Evolutionary conservation across 2,888 invertebrate genomes (phyloP), one percentile per base, ranked within the genome.

Genomic region (Mythimna impura): DNA sequence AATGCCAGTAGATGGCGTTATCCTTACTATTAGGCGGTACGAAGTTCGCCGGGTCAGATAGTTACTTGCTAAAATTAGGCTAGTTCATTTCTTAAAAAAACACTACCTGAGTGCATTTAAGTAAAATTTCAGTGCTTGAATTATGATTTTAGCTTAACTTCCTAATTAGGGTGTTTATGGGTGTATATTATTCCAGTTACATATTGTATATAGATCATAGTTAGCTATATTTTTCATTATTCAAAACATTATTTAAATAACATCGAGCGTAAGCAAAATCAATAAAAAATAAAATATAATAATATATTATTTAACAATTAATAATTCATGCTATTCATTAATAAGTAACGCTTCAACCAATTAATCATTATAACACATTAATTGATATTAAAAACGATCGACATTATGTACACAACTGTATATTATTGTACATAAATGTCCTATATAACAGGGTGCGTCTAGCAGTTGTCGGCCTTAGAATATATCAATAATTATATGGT

Each of bases 331-430:
- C 14, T 2, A 66, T 17, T 60, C 43, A 58, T 66, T 34, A 67
- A 60, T 64, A 30, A 57, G 55, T 58, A 50, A 60, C 57, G 52
- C 34, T 69, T 70, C n/a, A 72, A 70, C 25, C 72, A 73, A 81
- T 85, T 73, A 81, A 81, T 85, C 81, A 81, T 73, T 62, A 70
- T 68, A 77, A 77, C 69, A 40, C 77, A 76, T 57, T 82, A 77
- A 85, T 82, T 77, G 57, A 68, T 71, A 62, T 62, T 74, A 17
- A 14, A 65, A 58, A 58, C 54, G 25, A 52, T 47, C 34, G 9
- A 6, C 30, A 50, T 60, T 67, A 40, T 85, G 20, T 76, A 58
- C 20, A 54, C 80, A 84, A 67, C 25, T 78, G 74, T 70, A 1
- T 68, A 55, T 66, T 43, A 10, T 34, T 54, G 25, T 50, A 25